Conservation (phyloP, 1,140 invertebrate genomes). For the Apis laboriosa region DNA sequence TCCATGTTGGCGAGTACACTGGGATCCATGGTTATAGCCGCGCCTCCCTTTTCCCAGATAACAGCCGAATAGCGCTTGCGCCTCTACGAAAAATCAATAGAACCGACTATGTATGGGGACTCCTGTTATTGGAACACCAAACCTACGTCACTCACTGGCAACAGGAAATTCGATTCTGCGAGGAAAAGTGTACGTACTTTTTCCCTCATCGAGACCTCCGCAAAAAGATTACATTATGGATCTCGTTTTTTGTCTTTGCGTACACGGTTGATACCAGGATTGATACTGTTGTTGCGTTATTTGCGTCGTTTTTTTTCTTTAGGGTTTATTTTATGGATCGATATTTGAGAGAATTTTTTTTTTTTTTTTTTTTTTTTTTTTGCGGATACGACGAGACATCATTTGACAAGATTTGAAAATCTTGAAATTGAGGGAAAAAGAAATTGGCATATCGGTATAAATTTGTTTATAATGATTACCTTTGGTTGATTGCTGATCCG, state of each 20-base stretch:
- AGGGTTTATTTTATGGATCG: too few species aligned
- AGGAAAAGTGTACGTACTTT: conserved; percentile 1
- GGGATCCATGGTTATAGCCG: conserved; percentile 88
- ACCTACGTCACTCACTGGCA: conserved; percentile 32
- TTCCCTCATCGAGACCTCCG: neutral
- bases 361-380: too few species aligned
- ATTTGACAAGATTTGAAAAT: too few species aligned
- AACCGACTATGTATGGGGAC: conserved; percentile 34
- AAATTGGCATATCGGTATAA: too few species aligned
- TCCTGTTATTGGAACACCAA: conserved; percentile 48
- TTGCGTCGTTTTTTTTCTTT: too few species aligned
- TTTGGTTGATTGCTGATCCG: too few species aligned
- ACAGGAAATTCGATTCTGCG: conserved; percentile 33
- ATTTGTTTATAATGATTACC: too few species aligned
- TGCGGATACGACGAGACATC: too few species aligned
- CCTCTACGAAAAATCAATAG: conserved; percentile 79
- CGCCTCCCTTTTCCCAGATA: conserved; percentile 75
- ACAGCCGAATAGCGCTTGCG: conserved; percentile 77
- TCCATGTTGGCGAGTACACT: conserved; percentile 96
- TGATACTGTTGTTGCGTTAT: too few species aligned
- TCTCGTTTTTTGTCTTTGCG: neutral
- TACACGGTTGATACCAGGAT: neutral
- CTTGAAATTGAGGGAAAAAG: too few species aligned
- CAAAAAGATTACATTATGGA: neutral
- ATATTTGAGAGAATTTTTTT: too few species aligned